A percentile compares a stretch with the other conserved stretches of the same genome.
phyloP scores from a whole-genome alignment of 1,140 invertebrate species.

The Drosophila lacteicornis region DNA sequence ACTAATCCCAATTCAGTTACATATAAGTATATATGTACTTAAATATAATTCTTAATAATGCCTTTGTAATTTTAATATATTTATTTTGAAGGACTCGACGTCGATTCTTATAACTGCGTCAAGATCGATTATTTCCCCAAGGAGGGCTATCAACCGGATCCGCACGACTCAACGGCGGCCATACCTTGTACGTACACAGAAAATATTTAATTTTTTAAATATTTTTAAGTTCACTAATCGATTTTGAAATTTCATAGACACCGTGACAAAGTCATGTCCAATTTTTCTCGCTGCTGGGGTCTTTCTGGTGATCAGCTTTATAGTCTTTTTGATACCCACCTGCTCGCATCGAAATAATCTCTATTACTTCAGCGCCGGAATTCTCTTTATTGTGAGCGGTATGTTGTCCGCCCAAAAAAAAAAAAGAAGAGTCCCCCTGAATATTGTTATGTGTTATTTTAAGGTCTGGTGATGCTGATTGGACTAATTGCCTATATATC shows the following conservation, averaged over 20 bases:
- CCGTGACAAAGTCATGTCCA: slow-evolving; percentile 88
- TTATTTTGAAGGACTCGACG: slow-evolving; percentile 45
- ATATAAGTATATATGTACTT: too few species aligned
- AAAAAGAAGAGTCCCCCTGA: neutral
- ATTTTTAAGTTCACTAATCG: too few species aligned
- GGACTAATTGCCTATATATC: slow-evolving; percentile 97
- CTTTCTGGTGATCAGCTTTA: slow-evolving; percentile 87
- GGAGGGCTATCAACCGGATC: slow-evolving; percentile 93
- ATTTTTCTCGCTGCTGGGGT: slow-evolving; percentile 88
- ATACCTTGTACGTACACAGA: slow-evolving; percentile 92
- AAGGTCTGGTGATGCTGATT: slow-evolving; percentile 94
- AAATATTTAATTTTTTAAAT: neutral
- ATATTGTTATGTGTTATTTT: slow-evolving; percentile 48
- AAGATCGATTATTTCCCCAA: slow-evolving; percentile 94
- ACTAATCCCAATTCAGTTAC: too few species aligned
- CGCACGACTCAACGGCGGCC: slow-evolving; percentile 93
- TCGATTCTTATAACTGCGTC: slow-evolving; percentile 88
- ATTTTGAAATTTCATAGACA: slow-evolving; percentile 86
- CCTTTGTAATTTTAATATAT: neutral
- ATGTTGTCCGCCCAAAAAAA: too few species aligned
- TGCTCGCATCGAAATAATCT: slow-evolving; percentile 87
- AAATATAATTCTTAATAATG: too few species aligned
- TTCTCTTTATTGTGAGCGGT: slow-evolving; percentile 89
- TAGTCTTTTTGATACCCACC: slow-evolving; percentile 87
- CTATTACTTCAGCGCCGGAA: slow-evolving; percentile 88